Conservation (phyloP, 2,797 vertebrate species). For the Chiloscyllium punctatum region DNA sequence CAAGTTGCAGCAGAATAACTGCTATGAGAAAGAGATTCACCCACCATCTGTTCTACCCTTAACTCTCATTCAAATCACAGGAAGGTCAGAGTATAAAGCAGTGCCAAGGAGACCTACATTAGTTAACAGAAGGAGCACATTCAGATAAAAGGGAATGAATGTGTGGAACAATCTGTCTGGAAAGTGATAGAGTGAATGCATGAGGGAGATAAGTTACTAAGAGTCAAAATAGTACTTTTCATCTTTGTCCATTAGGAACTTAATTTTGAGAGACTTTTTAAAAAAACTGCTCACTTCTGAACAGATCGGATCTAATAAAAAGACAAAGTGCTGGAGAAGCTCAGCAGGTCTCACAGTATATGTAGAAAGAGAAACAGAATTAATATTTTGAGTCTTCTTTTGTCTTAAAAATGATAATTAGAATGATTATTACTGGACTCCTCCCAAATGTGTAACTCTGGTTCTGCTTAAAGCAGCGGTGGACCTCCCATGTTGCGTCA, state of each 20-base stretch:
- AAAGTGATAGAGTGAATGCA: not conserved
- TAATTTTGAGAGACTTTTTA: not conserved
- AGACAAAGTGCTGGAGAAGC: too few relatives aligned
- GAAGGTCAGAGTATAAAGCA: not conserved
- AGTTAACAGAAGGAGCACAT: not conserved
- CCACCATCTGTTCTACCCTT: not conserved
- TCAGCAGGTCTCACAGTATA: too few relatives aligned
- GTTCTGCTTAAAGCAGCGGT: not conserved
- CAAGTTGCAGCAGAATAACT: not conserved
- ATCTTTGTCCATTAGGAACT: not conserved
- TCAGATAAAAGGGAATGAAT: not conserved
- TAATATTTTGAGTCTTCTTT: too few relatives aligned
- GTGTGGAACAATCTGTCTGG: not conserved
- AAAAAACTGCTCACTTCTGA: not conserved
- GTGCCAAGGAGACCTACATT: not conserved
- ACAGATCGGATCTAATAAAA: not conserved
- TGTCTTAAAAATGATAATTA: not conserved
- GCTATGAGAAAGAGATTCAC: not conserved
- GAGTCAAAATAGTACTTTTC: too few relatives aligned
- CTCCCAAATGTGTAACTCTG: not conserved
- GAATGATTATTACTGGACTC: not conserved
- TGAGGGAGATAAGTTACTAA: not conserved
- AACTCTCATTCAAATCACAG: not conserved
- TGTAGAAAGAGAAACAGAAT: too few relatives aligned
- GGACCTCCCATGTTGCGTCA: not conserved